Evolutionary conservation across 2,113 vertebrate species (phyloP).

Genomic region (Pelecanoides urinatrix): DNA sequence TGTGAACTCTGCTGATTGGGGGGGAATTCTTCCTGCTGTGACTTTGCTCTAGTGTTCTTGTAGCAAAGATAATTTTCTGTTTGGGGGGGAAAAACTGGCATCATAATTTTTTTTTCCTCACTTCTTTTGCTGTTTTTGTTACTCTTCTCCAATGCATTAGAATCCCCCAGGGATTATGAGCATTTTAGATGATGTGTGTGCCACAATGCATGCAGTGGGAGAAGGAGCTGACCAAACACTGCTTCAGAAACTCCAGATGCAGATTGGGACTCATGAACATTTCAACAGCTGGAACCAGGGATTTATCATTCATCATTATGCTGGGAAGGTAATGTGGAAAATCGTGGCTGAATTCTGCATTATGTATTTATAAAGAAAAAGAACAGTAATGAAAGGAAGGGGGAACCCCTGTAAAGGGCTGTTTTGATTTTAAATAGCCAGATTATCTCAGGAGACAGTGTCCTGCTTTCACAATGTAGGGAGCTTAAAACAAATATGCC

Average conservation of each 20-base stretch:
- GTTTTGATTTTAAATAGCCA: not conserved
- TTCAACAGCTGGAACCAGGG: constrained; percentile 99
- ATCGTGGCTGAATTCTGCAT: not conserved
- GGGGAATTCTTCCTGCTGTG: not conserved
- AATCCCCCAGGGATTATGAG: constrained; percentile 96
- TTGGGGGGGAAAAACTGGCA: not conserved
- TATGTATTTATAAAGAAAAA: not conserved
- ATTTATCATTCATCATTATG: constrained; percentile 98
- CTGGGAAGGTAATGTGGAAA: constrained; percentile 85
- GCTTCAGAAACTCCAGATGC: constrained; percentile 94
- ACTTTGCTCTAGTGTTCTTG: not conserved
- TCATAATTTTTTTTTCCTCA: not conserved
- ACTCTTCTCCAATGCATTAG: constrained; percentile 48
- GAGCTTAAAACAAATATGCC: not conserved
- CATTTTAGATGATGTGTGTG: constrained; percentile 95
- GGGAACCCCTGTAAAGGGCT: not conserved
- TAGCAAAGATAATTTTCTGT: not conserved
- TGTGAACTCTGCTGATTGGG: not conserved
- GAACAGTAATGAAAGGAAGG: not conserved
- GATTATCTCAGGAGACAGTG: not conserved
- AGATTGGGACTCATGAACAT: constrained; percentile 95
- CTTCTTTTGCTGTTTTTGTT: not conserved
- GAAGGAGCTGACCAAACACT: constrained; percentile 96
- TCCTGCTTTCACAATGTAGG: not conserved
- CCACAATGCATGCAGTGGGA: constrained; percentile 96